These are phyloP conservation scores for Gonocerus acuteangulatus DNA, from an alignment of 2,888 invertebrate genomes.

Conservation along the genomic window DNA sequence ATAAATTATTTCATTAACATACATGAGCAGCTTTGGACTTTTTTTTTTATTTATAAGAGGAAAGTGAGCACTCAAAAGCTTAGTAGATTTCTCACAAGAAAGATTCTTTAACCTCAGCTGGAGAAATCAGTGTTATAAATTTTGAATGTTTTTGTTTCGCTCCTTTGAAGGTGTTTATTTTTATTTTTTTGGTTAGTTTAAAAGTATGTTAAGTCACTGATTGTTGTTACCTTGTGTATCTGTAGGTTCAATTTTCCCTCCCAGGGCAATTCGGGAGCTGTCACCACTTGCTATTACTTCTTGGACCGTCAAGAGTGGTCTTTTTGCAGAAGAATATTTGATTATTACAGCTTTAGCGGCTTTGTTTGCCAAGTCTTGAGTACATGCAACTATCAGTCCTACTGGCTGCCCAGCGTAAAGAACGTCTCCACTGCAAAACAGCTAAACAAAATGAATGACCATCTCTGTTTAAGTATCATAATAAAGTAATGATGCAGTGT, in stretches of 20 bases:
- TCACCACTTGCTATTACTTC: constrained; percentile 36
- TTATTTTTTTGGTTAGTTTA: too few species aligned
- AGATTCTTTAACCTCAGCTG: too few species aligned
- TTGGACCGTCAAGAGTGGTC: constrained; percentile 35
- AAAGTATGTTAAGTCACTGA: too few species aligned
- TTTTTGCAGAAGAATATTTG: constrained; percentile 46
- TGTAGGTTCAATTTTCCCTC: constrained; percentile 5
- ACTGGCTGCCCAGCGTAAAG: constrained; percentile 64
- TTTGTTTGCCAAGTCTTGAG: constrained; percentile 51
- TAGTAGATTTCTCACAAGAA: too few species aligned
- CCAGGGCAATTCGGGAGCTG: constrained; percentile 15
- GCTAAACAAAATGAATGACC: constrained; percentile 27
- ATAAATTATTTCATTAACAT: too few species aligned
- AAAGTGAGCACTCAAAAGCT: too few species aligned
- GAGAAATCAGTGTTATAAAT: too few species aligned
- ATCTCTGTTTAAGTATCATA: neutral
- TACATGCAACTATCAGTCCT: constrained; percentile 63
- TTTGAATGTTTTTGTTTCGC: too few species aligned
- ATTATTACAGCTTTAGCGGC: constrained; percentile 54
- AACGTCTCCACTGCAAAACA: constrained; percentile 43
- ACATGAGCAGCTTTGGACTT: too few species aligned
- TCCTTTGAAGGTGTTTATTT: too few species aligned
- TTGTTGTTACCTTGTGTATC: constrained; percentile 16
- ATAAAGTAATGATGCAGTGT: neutral
- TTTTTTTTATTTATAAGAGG: too few species aligned